phyloP scores from a whole-genome alignment of 1,140 invertebrate genomes.

The Apis mellifera region Amel_HAv3.1 CM009943.2:5362501-5363000 shows the following conservation, averaged over 20 bases:
- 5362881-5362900: conserved; percentile 78
- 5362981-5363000: conserved; percentile 76
- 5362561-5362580: no score
- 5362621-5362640: neutral
- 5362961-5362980: conserved; percentile 62
- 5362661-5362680: neutral
- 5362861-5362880: conserved; percentile 81
- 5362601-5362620: neutral
- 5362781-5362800: conserved; percentile 72
- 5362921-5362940: conserved; percentile 42
- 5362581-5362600: neutral
- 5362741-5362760: conserved; percentile 56
- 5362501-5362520: neutral
- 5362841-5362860: conserved; percentile 81
- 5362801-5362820: conserved; percentile 69
- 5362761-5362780: conserved; percentile 76
- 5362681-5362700: neutral
- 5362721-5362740: conserved; percentile 30
- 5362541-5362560: neutral
- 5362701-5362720: neutral
- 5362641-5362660: no score
- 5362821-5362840: conserved; percentile 81
- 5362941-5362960: conserved; percentile 30
- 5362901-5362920: conserved; percentile 72
- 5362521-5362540: neutral